These are phyloP conservation scores for Etheostoma nigrum DNA, from an alignment of 2,797 vertebrate genomes.

Conservation along the genomic window DNA sequence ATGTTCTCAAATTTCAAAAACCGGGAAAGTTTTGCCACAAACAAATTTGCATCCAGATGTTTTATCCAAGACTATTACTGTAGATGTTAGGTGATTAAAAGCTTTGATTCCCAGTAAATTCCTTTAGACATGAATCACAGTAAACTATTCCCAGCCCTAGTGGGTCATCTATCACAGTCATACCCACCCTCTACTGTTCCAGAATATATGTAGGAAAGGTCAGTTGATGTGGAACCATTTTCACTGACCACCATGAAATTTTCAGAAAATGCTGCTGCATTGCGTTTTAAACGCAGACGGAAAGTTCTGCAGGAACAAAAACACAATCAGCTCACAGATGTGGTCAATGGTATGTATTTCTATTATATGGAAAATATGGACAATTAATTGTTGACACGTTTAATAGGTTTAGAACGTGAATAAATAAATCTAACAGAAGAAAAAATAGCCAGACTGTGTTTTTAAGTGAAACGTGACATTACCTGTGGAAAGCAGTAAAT, in stretches of 20 bases:
- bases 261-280: constrained; percentile 76
- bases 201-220: constrained; percentile 87
- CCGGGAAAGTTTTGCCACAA: not conserved
- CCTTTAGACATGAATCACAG: not conserved
- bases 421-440: constrained; percentile 6
- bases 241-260: constrained; percentile 73
- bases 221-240: constrained; percentile 55
- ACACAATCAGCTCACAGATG: constrained; percentile 52
- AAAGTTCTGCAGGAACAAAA: constrained; percentile 77
- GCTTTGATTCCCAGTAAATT: not conserved
- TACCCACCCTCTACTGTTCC: constrained; percentile 84
- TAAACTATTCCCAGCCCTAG: not conserved
- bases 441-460: not conserved
- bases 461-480: constrained; percentile 1
- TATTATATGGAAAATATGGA: constrained; percentile 15
- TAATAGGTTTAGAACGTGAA: constrained; percentile 13
- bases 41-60: constrained; percentile 10
- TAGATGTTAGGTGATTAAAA: not conserved
- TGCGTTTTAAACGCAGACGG: constrained; percentile 79
- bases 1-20: constrained; percentile 5
- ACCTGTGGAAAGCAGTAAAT: constrained; percentile 85
- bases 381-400: constrained; percentile 1
- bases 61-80: not conserved
- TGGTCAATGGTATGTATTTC: constrained; percentile 14
- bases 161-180: not conserved